A percentile compares a stretch with the other conserved stretches of the same genome.
Conservation (phyloP, 1,140 invertebrate genomes). For the Papilio polytes region DNA sequence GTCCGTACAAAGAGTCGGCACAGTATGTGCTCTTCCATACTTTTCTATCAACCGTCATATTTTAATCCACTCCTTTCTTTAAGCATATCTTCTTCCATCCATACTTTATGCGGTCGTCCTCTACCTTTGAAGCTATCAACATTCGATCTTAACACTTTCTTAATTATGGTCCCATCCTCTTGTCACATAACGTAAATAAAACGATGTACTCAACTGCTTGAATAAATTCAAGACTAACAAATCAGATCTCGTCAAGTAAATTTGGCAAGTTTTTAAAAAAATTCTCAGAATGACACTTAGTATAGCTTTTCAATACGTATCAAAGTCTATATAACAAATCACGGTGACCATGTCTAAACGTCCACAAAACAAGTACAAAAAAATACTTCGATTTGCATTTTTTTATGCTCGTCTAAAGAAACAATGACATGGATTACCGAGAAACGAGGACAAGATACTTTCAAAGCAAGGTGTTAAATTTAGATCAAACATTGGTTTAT, state of each 20-base stretch:
- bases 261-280: not conserved
- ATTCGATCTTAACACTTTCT: no score
- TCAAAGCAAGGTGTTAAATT: constrained; percentile 31
- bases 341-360: not conserved
- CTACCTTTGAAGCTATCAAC: no score
- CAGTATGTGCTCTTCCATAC: no score
- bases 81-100: no score
- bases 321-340: not conserved
- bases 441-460: constrained; percentile 17
- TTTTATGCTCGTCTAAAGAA: not conserved
- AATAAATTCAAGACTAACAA: not conserved
- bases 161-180: no score
- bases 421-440: constrained; percentile 21
- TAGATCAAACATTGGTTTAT: constrained; percentile 7
- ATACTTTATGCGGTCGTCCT: no score
- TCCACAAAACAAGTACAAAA: not conserved
- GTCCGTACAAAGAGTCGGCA: no score
- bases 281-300: not conserved
- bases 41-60: no score
- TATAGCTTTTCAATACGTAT: not conserved
- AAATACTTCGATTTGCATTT: constrained; percentile 19
- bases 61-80: no score
- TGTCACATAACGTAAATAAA: no score
- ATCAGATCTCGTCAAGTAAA: not conserved
- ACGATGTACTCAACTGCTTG: not conserved